These are phyloP conservation scores for Charina bottae DNA, from an alignment of 2,113 vertebrate species.

Conservation along the genomic window DNA sequence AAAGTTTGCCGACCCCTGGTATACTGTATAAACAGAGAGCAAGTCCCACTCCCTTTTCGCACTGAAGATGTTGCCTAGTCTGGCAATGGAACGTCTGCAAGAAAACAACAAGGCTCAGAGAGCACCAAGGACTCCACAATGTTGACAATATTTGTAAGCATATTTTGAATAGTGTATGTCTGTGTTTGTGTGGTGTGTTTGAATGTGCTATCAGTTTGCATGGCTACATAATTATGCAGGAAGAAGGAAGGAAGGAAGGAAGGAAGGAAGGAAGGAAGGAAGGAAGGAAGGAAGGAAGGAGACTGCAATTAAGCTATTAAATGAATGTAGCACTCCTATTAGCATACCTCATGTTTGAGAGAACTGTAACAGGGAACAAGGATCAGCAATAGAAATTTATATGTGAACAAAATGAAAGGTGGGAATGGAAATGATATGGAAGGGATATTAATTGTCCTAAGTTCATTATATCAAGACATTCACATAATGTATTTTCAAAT, in stretches of 20 bases:
- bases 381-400: neutral
- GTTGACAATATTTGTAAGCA: neutral
- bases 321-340: neutral
- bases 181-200: neutral
- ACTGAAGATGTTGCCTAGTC: too few relatives aligned
- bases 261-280: too few relatives aligned
- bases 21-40: too few relatives aligned
- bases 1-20: too few relatives aligned
- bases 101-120: too few relatives aligned
- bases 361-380: neutral
- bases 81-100: too few relatives aligned
- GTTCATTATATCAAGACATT: neutral
- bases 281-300: neutral
- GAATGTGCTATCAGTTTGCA: neutral
- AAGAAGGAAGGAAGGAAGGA: too few relatives aligned
- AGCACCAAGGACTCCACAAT: too few relatives aligned
- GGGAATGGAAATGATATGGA: neutral
- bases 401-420: neutral
- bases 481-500: neutral
- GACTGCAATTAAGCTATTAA: neutral
- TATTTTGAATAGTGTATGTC: neutral
- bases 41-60: too few relatives aligned
- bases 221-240: too few relatives aligned
- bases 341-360: neutral
- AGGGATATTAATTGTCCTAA: neutral